Conservation (phyloP, 2,113 vertebrate species). For the Lamprologus lemairii region DNA sequence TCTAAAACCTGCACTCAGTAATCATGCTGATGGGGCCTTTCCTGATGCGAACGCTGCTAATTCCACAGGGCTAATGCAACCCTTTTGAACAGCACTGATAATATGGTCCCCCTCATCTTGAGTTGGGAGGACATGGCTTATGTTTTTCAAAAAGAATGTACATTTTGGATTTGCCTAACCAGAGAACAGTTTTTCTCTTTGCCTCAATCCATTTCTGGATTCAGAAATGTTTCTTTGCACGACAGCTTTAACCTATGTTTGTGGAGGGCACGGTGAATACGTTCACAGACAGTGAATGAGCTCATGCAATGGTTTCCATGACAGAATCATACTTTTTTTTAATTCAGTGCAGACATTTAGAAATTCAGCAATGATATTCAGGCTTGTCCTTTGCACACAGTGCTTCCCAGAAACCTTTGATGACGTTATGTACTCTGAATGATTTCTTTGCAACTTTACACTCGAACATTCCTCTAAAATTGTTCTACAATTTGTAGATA, state of each 20-base stretch:
- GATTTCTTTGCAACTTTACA: background rate
- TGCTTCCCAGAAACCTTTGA: background rate
- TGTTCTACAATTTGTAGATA: background rate
- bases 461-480: background rate
- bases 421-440: background rate
- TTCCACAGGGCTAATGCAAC: background rate
- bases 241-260: background rate
- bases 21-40: background rate
- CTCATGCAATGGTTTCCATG: background rate
- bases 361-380: background rate
- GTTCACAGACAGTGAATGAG: background rate
- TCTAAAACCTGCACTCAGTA: background rate
- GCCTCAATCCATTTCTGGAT: background rate
- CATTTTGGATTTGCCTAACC: background rate
- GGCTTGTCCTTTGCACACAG: background rate
- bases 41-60: accelerated
- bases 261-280: accelerated
- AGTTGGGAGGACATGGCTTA: background rate
- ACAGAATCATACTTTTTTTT: background rate
- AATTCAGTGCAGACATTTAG: background rate
- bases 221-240: background rate
- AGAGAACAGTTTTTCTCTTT: background rate
- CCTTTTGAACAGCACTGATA: background rate
- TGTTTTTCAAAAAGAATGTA: background rate
- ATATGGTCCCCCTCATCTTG: accelerated